Conservation (phyloP, 1,140 invertebrate genomes). For the Aphelinus atriplicis region DNA sequence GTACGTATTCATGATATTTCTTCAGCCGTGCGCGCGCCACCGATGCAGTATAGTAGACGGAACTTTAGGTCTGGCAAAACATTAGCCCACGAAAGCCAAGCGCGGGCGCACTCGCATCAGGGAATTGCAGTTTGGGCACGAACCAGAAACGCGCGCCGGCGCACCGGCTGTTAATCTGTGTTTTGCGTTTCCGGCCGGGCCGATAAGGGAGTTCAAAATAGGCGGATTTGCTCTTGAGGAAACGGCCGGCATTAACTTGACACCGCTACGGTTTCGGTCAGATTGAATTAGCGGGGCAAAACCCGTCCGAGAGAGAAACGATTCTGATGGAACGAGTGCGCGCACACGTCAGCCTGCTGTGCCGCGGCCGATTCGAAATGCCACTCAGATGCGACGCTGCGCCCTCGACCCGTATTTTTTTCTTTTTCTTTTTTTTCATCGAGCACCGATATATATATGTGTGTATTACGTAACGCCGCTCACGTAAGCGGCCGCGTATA, state of each 20-base stretch:
- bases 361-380: conserved; percentile 24
- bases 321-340: conserved; percentile 51
- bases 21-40: background rate
- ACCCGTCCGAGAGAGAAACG: conserved; percentile 44
- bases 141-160: no score
- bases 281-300: conserved; percentile 52
- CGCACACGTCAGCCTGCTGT: conserved; percentile 3
- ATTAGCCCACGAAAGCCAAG: no score
- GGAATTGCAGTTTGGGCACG: no score
- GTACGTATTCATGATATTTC: background rate
- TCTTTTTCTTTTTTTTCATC: background rate
- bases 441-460: background rate
- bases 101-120: no score
- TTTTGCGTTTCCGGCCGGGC: background rate
- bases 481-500: conserved; percentile 12
- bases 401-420: conserved; percentile 35
- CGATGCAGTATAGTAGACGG: background rate
- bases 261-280: conserved; percentile 57
- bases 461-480: conserved; percentile 9
- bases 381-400: conserved; percentile 19
- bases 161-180: conserved; percentile 7
- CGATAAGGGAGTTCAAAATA: conserved; percentile 20
- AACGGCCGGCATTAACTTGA: conserved; percentile 52
- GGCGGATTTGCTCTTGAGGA: background rate
- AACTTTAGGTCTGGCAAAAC: no score